Evolutionary conservation across 2,888 invertebrate genomes (phyloP), one percentile per base, ranked within the genome.

Genomic region (Acrobasis consociella): DNA sequence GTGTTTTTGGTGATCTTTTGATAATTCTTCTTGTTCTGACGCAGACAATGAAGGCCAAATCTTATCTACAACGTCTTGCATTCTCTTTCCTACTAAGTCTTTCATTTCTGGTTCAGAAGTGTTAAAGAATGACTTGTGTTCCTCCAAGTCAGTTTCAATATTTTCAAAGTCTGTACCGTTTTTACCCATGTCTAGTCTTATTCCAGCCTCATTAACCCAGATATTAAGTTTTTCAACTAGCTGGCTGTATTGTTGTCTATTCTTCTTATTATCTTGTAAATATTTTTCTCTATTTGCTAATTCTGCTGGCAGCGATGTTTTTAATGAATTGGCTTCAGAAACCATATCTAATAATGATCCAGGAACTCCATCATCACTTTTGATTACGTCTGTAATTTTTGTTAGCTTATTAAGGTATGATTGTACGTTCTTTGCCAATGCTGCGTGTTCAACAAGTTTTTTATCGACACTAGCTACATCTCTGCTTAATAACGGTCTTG

Each of bases 131-230:
- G 95, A 94, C 86, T 97, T 97, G 79, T 97, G 97, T 74, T 97
- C 97, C 78, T 97, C 97, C 31, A 98, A 91, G 77, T 97, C 97
- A 9, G 94, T 93, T 58, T 95, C 93, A 9, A 98, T 95, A 71
- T 97, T 97, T 73, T 97, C 96, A 77, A 97, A 98, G 82, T 98
- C 97, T 8, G 98, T 95, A 13, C 98, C 98, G 68, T 96, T 96
- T 76, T 96, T 96, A 67, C 96, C 95, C 77, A 96, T 95, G 67
- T 95, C 94, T 22, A 98, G 84, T 52, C 96, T 94, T 58, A 95
- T 94, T 71, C 96, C 96, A 0, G 97, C 97, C 77, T 97, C 96
- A 74, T 95, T 95, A 0, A 97, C 95, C 97, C 98, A 97, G 61
- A 94, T 94, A 73, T 95, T 95, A 8, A 98, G 93, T 82, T 96